Evolutionary conservation across 1,140 invertebrate genomes (phyloP).

Genomic region (Pseudobourletiella spinata): DNA sequence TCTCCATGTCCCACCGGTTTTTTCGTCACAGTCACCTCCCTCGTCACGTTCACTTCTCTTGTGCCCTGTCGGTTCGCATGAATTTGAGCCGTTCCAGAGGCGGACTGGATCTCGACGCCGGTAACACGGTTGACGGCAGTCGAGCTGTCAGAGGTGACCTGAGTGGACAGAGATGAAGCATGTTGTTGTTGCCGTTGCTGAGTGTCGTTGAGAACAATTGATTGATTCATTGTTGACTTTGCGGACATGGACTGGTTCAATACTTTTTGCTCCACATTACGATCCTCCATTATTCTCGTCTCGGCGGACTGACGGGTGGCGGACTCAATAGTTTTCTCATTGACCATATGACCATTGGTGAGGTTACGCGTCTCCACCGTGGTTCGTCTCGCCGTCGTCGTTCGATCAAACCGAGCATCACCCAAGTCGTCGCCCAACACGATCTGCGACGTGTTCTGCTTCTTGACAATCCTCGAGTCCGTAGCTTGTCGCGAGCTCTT

Average conservation of each 20-base stretch:
- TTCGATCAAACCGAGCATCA: slow-evolving; percentile 32
- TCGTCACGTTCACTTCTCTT: slow-evolving; percentile 27
- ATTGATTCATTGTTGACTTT: slow-evolving; percentile 30
- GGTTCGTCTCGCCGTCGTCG: slow-evolving; percentile 18
- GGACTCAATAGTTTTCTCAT: slow-evolving; percentile 30
- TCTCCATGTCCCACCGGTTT: slow-evolving; percentile 7
- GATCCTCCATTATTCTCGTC: slow-evolving; percentile 17
- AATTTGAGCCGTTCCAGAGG: slow-evolving; percentile 3
- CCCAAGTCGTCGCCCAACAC: slow-evolving; percentile 31
- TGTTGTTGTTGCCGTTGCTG: not conserved
- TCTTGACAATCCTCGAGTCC: not conserved
- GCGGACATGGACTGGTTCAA: slow-evolving; percentile 32
- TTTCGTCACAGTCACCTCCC: slow-evolving; percentile 34
- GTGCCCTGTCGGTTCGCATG: slow-evolving; percentile 24
- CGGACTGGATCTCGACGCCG: not conserved
- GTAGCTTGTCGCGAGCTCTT: not conserved
- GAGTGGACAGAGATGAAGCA: not conserved
- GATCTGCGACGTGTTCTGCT: slow-evolving; percentile 22
- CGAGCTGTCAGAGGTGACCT: not conserved
- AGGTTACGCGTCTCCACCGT: slow-evolving; percentile 30
- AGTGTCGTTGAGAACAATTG: slow-evolving; percentile 30
- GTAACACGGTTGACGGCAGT: not conserved
- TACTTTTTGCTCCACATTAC: slow-evolving; percentile 31
- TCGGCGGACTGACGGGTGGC: slow-evolving; percentile 24
- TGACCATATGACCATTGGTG: slow-evolving; percentile 30